phyloP scores from a whole-genome alignment of 2,113 vertebrate genomes.

The Phylloscopus trochilus region DNA sequence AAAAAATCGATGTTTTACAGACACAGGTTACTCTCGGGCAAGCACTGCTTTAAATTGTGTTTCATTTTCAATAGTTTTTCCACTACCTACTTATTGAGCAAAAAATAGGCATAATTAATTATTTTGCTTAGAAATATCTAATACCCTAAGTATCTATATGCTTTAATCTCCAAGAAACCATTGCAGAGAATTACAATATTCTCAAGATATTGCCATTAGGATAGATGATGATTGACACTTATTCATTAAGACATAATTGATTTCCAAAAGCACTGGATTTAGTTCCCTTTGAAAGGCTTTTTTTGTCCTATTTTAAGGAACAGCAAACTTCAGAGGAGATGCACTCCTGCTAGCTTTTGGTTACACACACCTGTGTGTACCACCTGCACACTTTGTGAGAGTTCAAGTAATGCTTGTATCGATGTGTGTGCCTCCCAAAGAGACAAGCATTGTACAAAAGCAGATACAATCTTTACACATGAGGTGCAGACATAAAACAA shows the following conservation, averaged over 20 bases:
- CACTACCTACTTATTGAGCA: background rate
- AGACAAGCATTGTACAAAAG: background rate
- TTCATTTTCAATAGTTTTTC: background rate
- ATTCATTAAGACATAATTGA: background rate
- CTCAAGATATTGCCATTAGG: background rate
- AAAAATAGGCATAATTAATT: background rate
- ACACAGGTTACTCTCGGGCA: background rate
- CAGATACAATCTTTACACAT: background rate
- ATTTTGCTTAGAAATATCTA: background rate
- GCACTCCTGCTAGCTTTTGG: background rate
- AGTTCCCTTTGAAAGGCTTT: background rate
- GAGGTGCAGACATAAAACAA: background rate
- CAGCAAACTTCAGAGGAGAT: background rate
- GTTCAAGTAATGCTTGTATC: background rate
- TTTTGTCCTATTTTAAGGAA: background rate
- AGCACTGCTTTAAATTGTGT: background rate
- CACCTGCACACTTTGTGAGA: background rate
- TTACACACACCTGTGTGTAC: background rate
- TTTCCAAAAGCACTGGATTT: background rate
- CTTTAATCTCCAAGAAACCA: background rate
- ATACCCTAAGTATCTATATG: background rate
- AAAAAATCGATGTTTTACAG: background rate
- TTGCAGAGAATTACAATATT: background rate
- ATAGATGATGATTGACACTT: background rate
- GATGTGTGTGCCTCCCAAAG: background rate